Evolutionary conservation across 2,797 vertebrate species (phyloP).

Genomic region (Sebastes goodei): DNA sequence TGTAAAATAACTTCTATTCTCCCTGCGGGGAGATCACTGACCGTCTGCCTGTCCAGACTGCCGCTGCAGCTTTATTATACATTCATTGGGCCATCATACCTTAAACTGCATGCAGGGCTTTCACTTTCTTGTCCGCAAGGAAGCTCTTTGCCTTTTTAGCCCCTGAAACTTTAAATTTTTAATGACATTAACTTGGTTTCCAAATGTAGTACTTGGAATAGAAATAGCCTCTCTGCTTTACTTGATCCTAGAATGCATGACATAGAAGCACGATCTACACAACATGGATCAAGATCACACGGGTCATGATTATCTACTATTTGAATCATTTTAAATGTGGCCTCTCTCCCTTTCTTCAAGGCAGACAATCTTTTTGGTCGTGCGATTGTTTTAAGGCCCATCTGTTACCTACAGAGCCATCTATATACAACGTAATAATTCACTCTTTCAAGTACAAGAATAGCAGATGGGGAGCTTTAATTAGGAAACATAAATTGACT

Average conservation of each 20-base stretch:
- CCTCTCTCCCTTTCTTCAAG: not conserved
- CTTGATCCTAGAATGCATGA: not conserved
- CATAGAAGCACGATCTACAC: not conserved
- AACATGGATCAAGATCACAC: not conserved
- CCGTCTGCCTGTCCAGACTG: conserved; percentile 68
- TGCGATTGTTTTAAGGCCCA: conserved; percentile 8
- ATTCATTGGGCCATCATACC: conserved; percentile 52
- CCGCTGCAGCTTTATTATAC: conserved; percentile 60
- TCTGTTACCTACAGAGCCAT: conserved; percentile 18
- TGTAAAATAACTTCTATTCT: conserved; percentile 73
- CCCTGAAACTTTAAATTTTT: conserved; percentile 9
- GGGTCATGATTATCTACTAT: not conserved
- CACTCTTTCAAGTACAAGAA: conserved; percentile 18
- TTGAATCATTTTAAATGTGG: not conserved
- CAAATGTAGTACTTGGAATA: not conserved
- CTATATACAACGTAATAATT: conserved; percentile 9
- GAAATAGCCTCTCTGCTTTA: not conserved
- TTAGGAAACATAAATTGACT: conserved; percentile 34
- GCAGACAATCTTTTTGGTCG: not conserved
- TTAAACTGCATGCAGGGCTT: conserved; percentile 36
- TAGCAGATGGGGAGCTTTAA: conserved; percentile 38
- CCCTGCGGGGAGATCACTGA: conserved; percentile 67
- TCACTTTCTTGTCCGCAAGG: conserved; percentile 13
- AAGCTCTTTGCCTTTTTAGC: conserved; percentile 23
- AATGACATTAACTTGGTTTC: conserved; percentile 3